phyloP scores from a whole-genome alignment of 2,797 vertebrate species.

The Natrix natrix region DNA sequence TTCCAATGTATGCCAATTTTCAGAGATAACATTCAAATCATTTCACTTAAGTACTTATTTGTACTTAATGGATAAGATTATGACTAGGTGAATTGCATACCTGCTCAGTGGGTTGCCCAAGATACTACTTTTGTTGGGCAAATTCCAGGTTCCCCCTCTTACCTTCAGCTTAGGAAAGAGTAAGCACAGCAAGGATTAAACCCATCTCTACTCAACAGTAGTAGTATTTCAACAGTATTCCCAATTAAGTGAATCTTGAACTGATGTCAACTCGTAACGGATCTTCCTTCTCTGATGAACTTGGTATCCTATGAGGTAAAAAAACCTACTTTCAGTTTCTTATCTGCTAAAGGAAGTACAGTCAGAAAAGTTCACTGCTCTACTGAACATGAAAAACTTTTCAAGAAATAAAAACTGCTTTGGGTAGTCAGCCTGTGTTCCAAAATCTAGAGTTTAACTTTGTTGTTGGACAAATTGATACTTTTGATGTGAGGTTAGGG shows the following conservation, averaged over 20 bases:
- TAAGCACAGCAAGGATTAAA: neutral
- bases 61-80: neutral
- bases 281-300: neutral
- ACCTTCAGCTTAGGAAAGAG: neutral
- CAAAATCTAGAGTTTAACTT: neutral
- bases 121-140: neutral
- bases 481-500: neutral
- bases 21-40: neutral
- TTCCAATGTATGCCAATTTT: neutral
- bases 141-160: neutral
- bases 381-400: neutral
- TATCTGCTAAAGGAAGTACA: neutral
- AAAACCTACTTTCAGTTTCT: neutral
- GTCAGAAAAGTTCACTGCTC: neutral
- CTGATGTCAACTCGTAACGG: neutral
- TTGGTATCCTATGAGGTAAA: neutral
- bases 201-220: neutral
- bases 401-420: neutral
- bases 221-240: neutral
- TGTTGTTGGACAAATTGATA: neutral
- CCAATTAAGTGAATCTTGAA: neutral
- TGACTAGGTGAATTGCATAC: neutral
- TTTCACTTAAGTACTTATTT: neutral
- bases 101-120: neutral
- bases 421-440: neutral